phyloP scores from a whole-genome alignment of 2,888 invertebrate genomes.

The Torymus auratus region DNA sequence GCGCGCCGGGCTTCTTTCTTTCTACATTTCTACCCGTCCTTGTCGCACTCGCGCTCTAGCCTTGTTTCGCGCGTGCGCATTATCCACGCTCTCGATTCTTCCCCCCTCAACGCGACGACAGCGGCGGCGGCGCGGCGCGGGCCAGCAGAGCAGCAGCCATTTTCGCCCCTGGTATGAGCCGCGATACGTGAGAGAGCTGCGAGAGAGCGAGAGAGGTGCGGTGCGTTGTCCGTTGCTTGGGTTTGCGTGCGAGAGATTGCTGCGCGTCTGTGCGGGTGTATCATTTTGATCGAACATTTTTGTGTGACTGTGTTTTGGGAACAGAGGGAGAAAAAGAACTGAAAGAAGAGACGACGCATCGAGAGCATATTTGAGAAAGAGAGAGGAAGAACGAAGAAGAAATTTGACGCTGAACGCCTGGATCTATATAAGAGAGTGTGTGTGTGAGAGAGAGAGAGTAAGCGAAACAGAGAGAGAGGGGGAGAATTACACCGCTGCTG shows the following conservation, averaged over 20 bases:
- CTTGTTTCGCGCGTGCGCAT: background rate
- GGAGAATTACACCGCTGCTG: conserved; percentile 33
- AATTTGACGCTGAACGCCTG: too few species aligned
- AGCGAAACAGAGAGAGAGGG: conserved; percentile 15
- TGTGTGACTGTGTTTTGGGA: too few species aligned
- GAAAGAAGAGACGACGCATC: too few species aligned
- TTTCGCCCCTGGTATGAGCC: conserved; percentile 59
- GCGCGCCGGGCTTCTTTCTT: background rate
- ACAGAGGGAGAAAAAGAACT: too few species aligned
- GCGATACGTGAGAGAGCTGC: conserved; percentile 51
- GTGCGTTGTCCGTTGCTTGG: conserved; percentile 34
- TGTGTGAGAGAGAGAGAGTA: conserved; percentile 27
- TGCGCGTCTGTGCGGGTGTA: background rate
- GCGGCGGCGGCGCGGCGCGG: background rate
- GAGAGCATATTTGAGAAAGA: background rate
- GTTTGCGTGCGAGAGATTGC: conserved; percentile 16
- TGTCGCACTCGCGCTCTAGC: conserved; percentile 2
- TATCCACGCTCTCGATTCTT: conserved; percentile 28
- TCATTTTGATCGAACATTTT: background rate
- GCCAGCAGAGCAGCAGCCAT: conserved; percentile 36
- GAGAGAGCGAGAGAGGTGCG: conserved; percentile 56
- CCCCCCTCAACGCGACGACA: background rate
- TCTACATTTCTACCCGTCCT: conserved; percentile 6
- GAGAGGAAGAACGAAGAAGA: too few species aligned
- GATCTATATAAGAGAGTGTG: conserved; percentile 5